Base-by-base conservation (phyloP, 2,888 invertebrate genomes). In the Netelia melanura region DNA sequence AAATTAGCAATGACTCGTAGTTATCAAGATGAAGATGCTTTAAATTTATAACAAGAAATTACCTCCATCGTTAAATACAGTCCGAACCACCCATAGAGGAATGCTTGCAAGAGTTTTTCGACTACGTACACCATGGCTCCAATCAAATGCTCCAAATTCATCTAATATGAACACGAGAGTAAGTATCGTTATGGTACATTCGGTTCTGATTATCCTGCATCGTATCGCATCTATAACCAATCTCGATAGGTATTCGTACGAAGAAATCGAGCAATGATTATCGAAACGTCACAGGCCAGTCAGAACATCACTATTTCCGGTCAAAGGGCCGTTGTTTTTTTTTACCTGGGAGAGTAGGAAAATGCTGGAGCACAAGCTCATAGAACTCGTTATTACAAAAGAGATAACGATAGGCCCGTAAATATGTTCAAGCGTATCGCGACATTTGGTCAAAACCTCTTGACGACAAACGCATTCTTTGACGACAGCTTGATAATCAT, bases 331-430 rank as follows among this genome's bases (percentile, higher is more conserved):
- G 17, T 17, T 17, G 17, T 17, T 17, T 0, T 3, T 25, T 25
- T 25, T 25, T 48, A 90, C 90, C 88, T 87, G 85, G 54, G 84
- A 76, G 0, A 85, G 76, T 74, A 91, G 90, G 75, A 89, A 92
- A 44, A 91, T 86, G 14, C 89, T 54, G 0, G 87, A 83, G 68
- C 91, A 91, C 21, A 91, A 79, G 3, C 89, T 85, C 2, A 90
- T 52, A 2, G 90, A 89, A 58, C 89, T 90, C 0, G 89, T 88
- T 9, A 88, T 38, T 1, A 89, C 81, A 65, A 88, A 84, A 81
- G 88, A 88, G 3, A 91, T 11, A 0, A 91, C 81, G 9, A 90
- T 76, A 0, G 89, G 86, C 0, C 90, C 90, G 75, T 89, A 90
- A 44, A 90, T 81, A 10, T 81, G 70, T 58, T 91, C 81, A 3